Evolutionary conservation across 2,888 invertebrate genomes (phyloP), one percentile per base, ranked within the genome.

Genomic region (Pristionchus japonicus): DNA sequence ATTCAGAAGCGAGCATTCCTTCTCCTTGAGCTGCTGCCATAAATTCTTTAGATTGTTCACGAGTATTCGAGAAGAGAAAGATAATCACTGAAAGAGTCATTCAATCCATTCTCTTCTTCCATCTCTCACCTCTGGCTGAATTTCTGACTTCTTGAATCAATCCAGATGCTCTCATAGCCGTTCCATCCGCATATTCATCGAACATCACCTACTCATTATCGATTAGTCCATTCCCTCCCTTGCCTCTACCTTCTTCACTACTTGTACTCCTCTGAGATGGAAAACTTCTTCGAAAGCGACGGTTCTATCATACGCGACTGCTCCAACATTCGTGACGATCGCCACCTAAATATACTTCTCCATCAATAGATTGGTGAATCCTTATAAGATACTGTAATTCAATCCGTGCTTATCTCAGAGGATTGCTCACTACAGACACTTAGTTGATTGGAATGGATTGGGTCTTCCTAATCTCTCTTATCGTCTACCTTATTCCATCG

Each of bases 271-370:
- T 83, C 91, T 80, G 20, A 88, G 80, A 86, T 94, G 94, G 88
- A 94, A 94, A 13, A 94, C 92, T 87, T 94, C 93, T 61, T 94
- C 94, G 88, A 94, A 94, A 3, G 93, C 93, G 15, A 90, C 87
- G 49, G 90, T 90, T 85, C 94, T 87, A 64, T 94, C 94, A 80
- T 92, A 94, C 7, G 94, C 94, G 47, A 92, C n/a, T 23, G 91
- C 87, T 37, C 94, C 94, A 13, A 93, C 93, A 87, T 93, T 94
- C 23, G 93, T 93, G 23, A 91, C 94, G 40, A 94, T 92, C 17
- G 93, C 94, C 0, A 93, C 89, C 93, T 83, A 34, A 83, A 83
- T 52, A 34, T 11, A 31, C 23, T 47, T 17, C 49, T 27, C 23
- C 17, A 31, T n/a, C 3, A 77, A 20, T 43, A 15, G 47, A 49